phyloP scores from a whole-genome alignment of 2,797 vertebrate genomes.

The Sitta carolinensis region DNA sequence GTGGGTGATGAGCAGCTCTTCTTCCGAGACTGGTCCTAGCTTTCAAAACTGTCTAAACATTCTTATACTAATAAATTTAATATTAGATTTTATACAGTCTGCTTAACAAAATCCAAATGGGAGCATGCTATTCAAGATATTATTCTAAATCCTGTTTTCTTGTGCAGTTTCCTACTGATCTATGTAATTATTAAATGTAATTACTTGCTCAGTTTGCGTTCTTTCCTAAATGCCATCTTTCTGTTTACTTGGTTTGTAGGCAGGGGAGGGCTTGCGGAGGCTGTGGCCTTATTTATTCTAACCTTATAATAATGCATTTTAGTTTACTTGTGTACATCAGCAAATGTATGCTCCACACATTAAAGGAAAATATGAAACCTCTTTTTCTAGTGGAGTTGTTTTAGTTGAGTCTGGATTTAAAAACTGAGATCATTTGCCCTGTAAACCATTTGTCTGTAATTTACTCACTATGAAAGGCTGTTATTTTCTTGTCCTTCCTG shows the following conservation, averaged over 20 bases:
- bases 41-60: neutral
- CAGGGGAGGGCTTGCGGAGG: neutral
- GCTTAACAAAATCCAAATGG: neutral
- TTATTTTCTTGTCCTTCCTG: neutral
- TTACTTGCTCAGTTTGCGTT: neutral
- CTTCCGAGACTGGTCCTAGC: neutral
- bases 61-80: neutral
- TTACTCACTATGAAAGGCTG: neutral
- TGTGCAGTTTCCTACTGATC: neutral
- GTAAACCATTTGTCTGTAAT: conserved; percentile 9
- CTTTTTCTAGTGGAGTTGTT: neutral
- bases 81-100: neutral
- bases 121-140: neutral
- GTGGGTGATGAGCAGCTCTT: neutral
- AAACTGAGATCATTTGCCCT: neutral
- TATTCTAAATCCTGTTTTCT: neutral
- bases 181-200: neutral
- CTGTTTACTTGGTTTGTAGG: neutral
- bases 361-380: neutral
- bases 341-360: neutral
- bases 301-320: neutral
- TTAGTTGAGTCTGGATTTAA: neutral
- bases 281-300: neutral
- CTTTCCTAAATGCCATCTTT: neutral
- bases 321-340: neutral